phyloP scores from a whole-genome alignment of 2,113 vertebrate species.

The Argyrosomus japonicus region DNA sequence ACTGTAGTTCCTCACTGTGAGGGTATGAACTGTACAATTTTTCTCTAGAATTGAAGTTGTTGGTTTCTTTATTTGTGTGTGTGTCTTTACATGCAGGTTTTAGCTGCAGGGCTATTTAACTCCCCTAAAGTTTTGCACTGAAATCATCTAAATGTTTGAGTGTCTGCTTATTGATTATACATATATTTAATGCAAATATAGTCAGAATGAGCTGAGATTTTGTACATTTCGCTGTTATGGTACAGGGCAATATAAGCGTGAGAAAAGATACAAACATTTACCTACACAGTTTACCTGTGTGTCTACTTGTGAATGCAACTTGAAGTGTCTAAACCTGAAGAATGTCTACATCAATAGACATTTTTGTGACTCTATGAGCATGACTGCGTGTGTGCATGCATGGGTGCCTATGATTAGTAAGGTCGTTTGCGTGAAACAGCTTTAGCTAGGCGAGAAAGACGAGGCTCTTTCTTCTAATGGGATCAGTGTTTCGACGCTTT shows the following conservation, averaged over 20 bases:
- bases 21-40: constrained; percentile 5
- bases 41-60: not conserved
- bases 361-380: constrained; percentile 21
- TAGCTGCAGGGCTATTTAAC: not conserved
- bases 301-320: not conserved
- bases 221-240: not conserved
- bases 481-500: constrained; percentile 59
- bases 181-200: not conserved
- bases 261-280: not conserved
- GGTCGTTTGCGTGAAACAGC: constrained; percentile 54
- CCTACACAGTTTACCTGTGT: not conserved
- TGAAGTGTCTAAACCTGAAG: not conserved
- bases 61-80: constrained; percentile 2
- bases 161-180: not conserved
- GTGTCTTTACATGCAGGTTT: not conserved
- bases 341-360: not conserved
- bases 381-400: not conserved
- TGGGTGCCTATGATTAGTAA: constrained; percentile 17
- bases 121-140: not conserved
- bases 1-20: constrained; percentile 12
- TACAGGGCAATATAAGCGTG: not conserved
- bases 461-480: constrained; percentile 62
- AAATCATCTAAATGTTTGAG: not conserved
- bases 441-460: constrained; percentile 7
- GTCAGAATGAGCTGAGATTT: not conserved